These are phyloP conservation scores for Amblyornis subalaris DNA, from an alignment of 2,113 vertebrate species.

Conservation along the genomic window DNA sequence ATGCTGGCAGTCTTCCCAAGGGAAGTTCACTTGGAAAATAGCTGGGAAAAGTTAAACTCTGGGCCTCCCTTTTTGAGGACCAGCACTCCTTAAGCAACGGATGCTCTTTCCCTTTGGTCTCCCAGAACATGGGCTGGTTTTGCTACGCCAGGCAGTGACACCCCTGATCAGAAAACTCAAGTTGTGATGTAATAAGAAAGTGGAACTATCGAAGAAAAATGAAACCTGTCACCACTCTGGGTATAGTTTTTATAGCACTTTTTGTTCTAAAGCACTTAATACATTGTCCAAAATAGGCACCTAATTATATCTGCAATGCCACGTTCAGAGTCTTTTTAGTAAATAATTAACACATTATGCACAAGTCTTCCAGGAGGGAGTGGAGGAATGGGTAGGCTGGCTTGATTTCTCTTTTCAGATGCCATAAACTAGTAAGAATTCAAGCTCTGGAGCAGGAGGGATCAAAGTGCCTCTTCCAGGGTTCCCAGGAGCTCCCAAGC, in stretches of 20 bases:
- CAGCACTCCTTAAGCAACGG: neutral
- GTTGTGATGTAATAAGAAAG: neutral
- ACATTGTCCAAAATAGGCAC: neutral
- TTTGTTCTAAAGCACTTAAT: slow-evolving; percentile 53
- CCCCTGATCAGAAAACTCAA: neutral
- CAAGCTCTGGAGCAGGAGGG: neutral
- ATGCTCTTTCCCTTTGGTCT: neutral
- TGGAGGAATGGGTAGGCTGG: neutral
- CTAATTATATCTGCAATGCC: neutral
- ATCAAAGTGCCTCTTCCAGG: neutral
- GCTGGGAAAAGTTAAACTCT: neutral
- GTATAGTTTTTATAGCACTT: slow-evolving; percentile 38
- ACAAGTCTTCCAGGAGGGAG: neutral
- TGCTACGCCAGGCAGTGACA: neutral
- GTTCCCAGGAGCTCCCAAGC: neutral
- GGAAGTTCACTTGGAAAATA: neutral
- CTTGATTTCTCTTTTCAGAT: neutral
- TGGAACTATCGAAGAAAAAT: neutral
- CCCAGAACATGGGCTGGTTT: neutral
- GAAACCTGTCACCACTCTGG: neutral
- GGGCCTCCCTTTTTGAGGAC: neutral
- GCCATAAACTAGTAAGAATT: neutral
- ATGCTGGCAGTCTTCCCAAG: neutral
- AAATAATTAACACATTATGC: neutral
- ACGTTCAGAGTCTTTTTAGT: neutral